Percentiles rank a stretch among this genome's conserved stretches.
Conservation (phyloP, 2,113 vertebrate genomes). For the Tetraodon nigroviridis region DNA sequence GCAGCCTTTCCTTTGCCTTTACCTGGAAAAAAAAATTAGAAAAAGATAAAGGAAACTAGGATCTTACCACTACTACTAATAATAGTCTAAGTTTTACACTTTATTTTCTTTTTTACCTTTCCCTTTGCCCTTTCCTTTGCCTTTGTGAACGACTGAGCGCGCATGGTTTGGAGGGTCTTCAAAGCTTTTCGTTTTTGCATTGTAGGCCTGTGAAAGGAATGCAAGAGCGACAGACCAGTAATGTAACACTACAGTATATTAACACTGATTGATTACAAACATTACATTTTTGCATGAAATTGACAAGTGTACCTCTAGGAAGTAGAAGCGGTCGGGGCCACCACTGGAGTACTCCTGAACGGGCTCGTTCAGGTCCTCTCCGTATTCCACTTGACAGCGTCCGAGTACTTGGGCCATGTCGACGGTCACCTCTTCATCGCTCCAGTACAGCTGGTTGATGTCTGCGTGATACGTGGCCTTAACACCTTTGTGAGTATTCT, state of each 20-base stretch:
- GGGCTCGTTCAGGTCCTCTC: conserved; percentile 82
- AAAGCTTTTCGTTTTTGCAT: conserved; percentile 85
- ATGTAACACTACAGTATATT: neutral
- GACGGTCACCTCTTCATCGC: conserved; percentile 85
- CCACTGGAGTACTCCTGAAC: conserved; percentile 83
- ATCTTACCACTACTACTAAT: neutral
- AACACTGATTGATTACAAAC: neutral
- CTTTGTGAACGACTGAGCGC: conserved; percentile 82
- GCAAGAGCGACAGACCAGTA: too few species aligned
- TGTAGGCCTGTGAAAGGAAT: conserved; percentile 81
- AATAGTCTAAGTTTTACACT: neutral
- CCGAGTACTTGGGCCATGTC: conserved; percentile 83
- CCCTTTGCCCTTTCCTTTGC: conserved; percentile 94
- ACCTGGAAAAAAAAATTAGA: conserved; percentile 40
- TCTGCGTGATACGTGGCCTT: conserved; percentile 89
- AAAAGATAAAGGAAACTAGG: neutral
- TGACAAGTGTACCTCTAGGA: conserved; percentile 80
- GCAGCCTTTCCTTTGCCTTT: conserved; percentile 68
- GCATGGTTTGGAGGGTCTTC: conserved; percentile 96
- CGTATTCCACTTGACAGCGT: conserved; percentile 84
- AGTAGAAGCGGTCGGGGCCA: conserved; percentile 88
- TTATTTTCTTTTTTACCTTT: conserved; percentile 76
- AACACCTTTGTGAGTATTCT: conserved; percentile 90
- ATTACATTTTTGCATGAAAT: neutral
- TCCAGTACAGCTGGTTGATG: conserved; percentile 95